Evolutionary conservation across 2,888 invertebrate species (phyloP).

Genomic region (Cyrtodaria siliqua): DNA sequence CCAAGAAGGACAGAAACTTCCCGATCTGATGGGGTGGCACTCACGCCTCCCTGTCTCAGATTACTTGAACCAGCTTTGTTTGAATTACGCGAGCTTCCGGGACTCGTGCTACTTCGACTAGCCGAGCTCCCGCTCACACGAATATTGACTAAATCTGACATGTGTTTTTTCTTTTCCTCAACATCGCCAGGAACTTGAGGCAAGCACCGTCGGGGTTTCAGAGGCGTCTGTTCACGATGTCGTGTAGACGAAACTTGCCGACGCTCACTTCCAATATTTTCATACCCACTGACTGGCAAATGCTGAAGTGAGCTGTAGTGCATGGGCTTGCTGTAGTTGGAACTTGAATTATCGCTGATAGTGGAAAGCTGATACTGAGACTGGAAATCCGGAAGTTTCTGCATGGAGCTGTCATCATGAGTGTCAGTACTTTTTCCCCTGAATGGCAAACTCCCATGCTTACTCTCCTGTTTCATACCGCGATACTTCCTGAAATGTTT

Average conservation of each 20-base stretch:
- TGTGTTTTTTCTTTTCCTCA: conserved; percentile 73
- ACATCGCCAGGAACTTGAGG: conserved; percentile 74
- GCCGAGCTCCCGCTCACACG: conserved; percentile 65
- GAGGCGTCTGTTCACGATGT: conserved; percentile 44
- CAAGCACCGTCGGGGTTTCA: conserved; percentile 69
- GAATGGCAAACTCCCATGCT: conserved; percentile 50
- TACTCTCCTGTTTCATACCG: conserved; percentile 52
- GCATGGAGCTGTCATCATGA: conserved; percentile 8
- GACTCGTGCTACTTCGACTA: conserved; percentile 58
- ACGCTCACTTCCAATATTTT: conserved; percentile 4
- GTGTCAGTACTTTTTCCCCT: conserved; percentile 45
- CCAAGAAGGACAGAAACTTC: conserved; percentile 67
- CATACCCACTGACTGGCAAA: conserved; percentile 44
- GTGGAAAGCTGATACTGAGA: too few species aligned
- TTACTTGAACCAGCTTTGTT: conserved; percentile 31
- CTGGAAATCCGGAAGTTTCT: conserved; percentile 3
- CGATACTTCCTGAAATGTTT: conserved; percentile 55
- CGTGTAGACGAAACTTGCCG: too few species aligned
- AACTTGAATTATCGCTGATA: too few species aligned
- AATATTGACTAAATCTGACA: conserved; percentile 74
- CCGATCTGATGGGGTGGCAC: conserved; percentile 66
- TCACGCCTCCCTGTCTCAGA: conserved; percentile 38
- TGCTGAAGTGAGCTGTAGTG: conserved; percentile 61
- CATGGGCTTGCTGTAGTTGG: conserved; percentile 17
- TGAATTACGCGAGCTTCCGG: too few species aligned